Conservation (phyloP, 2,888 invertebrate species). For the Zygothrica quintamaculata region DNA sequence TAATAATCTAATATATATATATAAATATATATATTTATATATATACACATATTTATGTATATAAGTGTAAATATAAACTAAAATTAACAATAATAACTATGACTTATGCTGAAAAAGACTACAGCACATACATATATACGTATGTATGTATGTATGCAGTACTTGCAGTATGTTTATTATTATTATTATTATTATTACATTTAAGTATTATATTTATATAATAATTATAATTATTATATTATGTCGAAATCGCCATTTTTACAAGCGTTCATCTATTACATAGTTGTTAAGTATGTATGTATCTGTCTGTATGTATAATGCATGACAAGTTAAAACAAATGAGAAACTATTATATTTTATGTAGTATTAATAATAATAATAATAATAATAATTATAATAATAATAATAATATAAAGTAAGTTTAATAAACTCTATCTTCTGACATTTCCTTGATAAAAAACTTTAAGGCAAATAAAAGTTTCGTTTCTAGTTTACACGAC, state of each 20-base stretch:
- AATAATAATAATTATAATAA: slow-evolving; percentile 30
- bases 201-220: slow-evolving; percentile 33
- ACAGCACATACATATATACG: slow-evolving; percentile 37
- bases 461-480: slow-evolving; percentile 84
- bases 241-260: slow-evolving; percentile 49
- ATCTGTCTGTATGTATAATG: slow-evolving; percentile 11
- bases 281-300: slow-evolving; percentile 24
- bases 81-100: slow-evolving; percentile 81
- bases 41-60: slow-evolving; percentile 39
- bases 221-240: slow-evolving; percentile 7
- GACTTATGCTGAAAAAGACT: slow-evolving; percentile 66
- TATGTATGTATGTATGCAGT: neutral
- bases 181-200: slow-evolving; percentile 30
- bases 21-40: slow-evolving; percentile 38
- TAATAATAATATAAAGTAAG: slow-evolving; percentile 39
- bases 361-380: slow-evolving; percentile 35
- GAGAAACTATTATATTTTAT: slow-evolving; percentile 40
- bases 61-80: slow-evolving; percentile 70
- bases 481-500: slow-evolving; percentile 81
- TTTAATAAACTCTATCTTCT: no score
- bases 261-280: slow-evolving; percentile 55
- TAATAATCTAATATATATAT: slow-evolving; percentile 66
- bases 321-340: slow-evolving; percentile 39
- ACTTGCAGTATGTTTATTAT: no score
- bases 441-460: slow-evolving; percentile 68